phyloP scores from a whole-genome alignment of 1,140 invertebrate genomes.

The Campoletis sonorensis region DNA sequence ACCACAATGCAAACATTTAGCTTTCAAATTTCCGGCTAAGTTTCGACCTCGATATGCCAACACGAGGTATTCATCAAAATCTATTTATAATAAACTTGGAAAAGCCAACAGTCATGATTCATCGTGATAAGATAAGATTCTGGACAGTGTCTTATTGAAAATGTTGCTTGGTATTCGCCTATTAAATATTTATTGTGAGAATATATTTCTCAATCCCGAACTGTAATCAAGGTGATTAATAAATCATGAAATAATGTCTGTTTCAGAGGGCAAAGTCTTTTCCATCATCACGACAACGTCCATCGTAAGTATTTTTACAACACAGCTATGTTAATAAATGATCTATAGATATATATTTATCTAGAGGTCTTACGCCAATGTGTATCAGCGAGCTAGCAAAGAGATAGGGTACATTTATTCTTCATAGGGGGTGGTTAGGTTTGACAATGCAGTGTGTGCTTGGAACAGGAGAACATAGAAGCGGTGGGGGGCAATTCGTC shows the following conservation, averaged over 20 bases:
- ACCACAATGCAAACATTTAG: neutral
- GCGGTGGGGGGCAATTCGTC: constrained; percentile 46
- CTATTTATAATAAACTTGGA: neutral
- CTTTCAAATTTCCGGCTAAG: neutral
- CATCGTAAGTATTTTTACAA: constrained; percentile 69
- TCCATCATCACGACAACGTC: constrained; percentile 70
- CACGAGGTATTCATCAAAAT: neutral
- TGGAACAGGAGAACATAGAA: constrained; percentile 42
- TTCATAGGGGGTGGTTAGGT: constrained; percentile 16
- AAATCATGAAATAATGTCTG: constrained; percentile 48
- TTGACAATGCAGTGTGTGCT: constrained; percentile 62
- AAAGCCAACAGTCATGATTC: neutral
- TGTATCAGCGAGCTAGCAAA: constrained; percentile 46
- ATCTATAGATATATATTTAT: neutral
- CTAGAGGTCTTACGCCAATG: constrained; percentile 59
- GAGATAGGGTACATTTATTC: neutral
- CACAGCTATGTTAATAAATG: neutral
- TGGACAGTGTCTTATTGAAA: neutral
- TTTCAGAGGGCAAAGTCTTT: constrained; percentile 71
- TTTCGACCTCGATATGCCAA: neutral
- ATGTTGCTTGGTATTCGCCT: too few species aligned
- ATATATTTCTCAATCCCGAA: too few species aligned
- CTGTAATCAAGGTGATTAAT: neutral
- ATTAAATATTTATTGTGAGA: too few species aligned
- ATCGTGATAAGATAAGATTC: neutral